phyloP scores from a whole-genome alignment of 2,888 invertebrate species.

The Trileptium ribeirensis region DNA sequence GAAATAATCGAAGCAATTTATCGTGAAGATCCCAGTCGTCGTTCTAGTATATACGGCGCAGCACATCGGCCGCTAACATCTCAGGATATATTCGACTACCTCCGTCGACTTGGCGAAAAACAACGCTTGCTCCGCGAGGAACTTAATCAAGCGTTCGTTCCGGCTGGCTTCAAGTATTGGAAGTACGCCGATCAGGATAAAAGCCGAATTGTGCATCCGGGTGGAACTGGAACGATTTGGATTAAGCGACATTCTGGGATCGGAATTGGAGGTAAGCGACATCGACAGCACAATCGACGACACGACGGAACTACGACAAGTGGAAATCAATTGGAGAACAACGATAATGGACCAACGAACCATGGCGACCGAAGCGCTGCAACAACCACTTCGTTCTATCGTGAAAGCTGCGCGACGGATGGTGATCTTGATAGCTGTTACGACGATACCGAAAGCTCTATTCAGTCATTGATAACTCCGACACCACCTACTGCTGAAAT shows the following conservation, averaged over 20 bases:
- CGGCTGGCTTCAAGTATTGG: conserved; percentile 3
- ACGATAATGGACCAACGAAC: too few relatives aligned
- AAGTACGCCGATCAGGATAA: conserved; percentile 14
- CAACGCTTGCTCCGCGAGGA: conserved; percentile 12
- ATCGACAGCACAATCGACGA: too few relatives aligned
- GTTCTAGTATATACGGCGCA: neutral
- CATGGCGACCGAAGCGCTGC: too few relatives aligned
- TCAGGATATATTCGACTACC: conserved; percentile 9
- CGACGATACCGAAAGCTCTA: neutral
- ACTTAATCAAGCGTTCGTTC: conserved; percentile 15
- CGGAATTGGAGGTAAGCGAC: neutral
- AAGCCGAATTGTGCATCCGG: neutral
- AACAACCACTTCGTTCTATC: neutral
- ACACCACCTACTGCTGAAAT: neutral
- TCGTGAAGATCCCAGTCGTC: conserved; percentile 5
- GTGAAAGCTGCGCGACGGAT: neutral
- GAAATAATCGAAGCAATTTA: conserved; percentile 17
- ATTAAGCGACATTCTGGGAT: neutral
- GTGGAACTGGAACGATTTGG: too few relatives aligned
- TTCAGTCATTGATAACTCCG: neutral
- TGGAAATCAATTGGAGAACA: too few relatives aligned
- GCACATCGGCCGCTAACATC: neutral
- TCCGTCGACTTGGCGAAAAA: conserved; percentile 17
- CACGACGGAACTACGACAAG: neutral
- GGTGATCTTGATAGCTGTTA: neutral